Percentiles rank a stretch among this genome's conserved stretches.
These are phyloP conservation scores for Stomatorhinus ivindoensis DNA, from an alignment of 2,113 vertebrate species.

Conservation along the genomic window DNA sequence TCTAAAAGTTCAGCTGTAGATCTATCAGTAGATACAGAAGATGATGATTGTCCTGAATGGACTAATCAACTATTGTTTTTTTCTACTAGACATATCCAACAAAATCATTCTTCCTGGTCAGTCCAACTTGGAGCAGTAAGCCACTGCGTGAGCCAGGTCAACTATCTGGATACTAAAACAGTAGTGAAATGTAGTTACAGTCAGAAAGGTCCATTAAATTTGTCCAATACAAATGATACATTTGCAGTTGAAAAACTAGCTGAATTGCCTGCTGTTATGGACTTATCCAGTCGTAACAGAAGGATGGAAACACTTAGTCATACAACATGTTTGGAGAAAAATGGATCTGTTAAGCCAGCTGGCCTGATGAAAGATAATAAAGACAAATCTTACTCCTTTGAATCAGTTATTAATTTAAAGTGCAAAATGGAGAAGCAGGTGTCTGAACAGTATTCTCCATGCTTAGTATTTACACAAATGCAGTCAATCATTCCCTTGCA, in stretches of 20 bases:
- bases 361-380: not conserved
- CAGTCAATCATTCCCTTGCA: not conserved
- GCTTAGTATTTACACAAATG: not conserved
- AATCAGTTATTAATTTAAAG: constrained; percentile 1
- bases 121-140: not conserved
- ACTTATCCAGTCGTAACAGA: constrained; percentile 31
- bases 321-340: not conserved
- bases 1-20: not conserved
- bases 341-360: constrained; percentile 23
- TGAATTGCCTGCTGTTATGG: not conserved
- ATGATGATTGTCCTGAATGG: not conserved
- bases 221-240: not conserved
- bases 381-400: not conserved
- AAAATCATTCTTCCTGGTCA: not conserved
- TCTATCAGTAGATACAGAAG: not conserved
- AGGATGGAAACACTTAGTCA: not conserved
- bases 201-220: not conserved
- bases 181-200: not conserved
- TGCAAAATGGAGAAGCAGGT: not conserved
- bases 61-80: not conserved
- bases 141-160: not conserved
- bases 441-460: not conserved
- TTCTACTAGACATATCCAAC: not conserved
- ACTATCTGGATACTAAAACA: not conserved
- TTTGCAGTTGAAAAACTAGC: constrained; percentile 30